Conservation (phyloP, 2,113 vertebrate genomes). For the Phylloscopus trochiloides region DNA sequence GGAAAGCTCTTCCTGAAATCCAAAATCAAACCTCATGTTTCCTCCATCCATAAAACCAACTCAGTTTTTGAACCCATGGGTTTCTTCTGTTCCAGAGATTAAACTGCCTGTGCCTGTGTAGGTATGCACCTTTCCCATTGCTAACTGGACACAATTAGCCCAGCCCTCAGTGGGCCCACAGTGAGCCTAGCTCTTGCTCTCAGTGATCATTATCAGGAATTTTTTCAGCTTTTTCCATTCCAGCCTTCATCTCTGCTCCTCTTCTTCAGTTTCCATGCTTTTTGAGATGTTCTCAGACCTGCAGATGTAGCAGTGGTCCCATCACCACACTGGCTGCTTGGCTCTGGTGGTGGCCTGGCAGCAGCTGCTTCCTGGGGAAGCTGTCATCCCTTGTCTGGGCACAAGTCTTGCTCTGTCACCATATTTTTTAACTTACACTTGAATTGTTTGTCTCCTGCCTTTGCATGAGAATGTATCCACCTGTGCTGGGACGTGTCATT, state of each 20-base stretch:
- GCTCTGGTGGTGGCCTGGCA: not conserved
- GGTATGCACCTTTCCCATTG: not conserved
- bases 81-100: not conserved
- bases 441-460: not conserved
- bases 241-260: not conserved
- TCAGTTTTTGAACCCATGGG: not conserved
- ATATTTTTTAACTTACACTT: not conserved
- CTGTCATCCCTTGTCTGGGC: not conserved
- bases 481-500: not conserved
- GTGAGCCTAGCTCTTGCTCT: not conserved
- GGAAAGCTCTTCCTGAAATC: not conserved
- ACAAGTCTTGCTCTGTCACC: not conserved
- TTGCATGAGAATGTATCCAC: fast-evolving
- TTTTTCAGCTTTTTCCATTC: not conserved
- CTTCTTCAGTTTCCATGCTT: not conserved
- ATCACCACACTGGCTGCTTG: not conserved
- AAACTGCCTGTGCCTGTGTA: not conserved
- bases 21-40: not conserved
- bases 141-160: not conserved
- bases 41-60: not conserved
- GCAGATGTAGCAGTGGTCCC: not conserved
- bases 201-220: not conserved
- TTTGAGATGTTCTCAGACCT: not conserved
- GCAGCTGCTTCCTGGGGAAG: not conserved
- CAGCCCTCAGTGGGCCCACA: not conserved